phyloP scores from a whole-genome alignment of 2,113 vertebrate species.

The Phalacrocorax brasilianus region DNA sequence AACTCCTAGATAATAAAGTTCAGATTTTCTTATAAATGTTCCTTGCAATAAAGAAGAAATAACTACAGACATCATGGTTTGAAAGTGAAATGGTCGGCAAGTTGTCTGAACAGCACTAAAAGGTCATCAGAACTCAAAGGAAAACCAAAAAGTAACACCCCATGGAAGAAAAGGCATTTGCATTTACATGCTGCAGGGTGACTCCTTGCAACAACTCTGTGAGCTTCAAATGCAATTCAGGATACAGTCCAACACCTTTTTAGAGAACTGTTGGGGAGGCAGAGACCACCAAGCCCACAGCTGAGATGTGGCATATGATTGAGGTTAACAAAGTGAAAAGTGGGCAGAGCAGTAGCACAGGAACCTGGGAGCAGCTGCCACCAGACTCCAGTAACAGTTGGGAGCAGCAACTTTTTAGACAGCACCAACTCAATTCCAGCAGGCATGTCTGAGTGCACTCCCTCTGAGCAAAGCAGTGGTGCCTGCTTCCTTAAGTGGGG shows the following conservation, averaged over 20 bases:
- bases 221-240: not conserved
- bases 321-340: not conserved
- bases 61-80: not conserved
- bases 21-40: not conserved
- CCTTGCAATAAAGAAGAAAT: not conserved
- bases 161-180: not conserved
- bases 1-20: not conserved
- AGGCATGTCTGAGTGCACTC: fast-evolving
- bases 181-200: not conserved
- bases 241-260: not conserved
- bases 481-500: not conserved
- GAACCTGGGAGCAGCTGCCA: not conserved
- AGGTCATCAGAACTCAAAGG: not conserved
- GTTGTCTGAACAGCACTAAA: not conserved
- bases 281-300: not conserved
- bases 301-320: not conserved
- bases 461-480: not conserved
- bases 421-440: not conserved
- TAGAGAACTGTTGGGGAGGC: not conserved
- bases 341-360: not conserved
- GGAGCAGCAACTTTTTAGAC: not conserved
- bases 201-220: not conserved
- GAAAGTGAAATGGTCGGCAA: not conserved
- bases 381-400: not conserved
- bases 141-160: not conserved